Conservation (phyloP, 2,888 invertebrate genomes). For the Oscheius sp. region DNA sequence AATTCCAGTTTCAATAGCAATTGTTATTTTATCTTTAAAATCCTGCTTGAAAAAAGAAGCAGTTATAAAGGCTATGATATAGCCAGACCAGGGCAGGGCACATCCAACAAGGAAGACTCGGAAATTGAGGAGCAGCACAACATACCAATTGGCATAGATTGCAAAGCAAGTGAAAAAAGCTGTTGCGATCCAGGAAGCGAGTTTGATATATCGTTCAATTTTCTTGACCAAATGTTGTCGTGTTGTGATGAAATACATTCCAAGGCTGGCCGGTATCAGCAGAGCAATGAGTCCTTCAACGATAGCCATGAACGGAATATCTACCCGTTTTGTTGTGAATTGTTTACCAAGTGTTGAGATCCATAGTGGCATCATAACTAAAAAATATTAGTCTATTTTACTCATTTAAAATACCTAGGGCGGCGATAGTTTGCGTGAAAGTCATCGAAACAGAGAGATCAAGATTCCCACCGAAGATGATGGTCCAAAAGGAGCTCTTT, state of each 20-base stretch:
- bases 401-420: conserved; percentile 78
- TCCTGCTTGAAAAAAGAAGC: conserved; percentile 35
- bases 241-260: conserved; percentile 72
- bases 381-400: conserved; percentile 10
- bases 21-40: conserved; percentile 43
- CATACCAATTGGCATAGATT: conserved; percentile 40
- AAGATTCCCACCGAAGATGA: conserved; percentile 87
- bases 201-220: conserved; percentile 84
- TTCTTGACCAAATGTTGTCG: conserved; percentile 79
- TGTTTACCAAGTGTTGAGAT: conserved; percentile 72
- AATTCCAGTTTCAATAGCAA: conserved; percentile 56
- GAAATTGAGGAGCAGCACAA: conserved; percentile 42
- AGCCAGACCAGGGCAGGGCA: conserved; percentile 47
- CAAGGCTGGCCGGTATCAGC: conserved; percentile 79
- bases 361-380: conserved; percentile 75
- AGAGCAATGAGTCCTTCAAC: conserved; percentile 78
- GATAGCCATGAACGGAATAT: conserved; percentile 12
- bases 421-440: conserved; percentile 84
- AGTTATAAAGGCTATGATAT: conserved; percentile 35
- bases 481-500: conserved; percentile 93
- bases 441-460: conserved; percentile 93
- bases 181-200: conserved; percentile 72
- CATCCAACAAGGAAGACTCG: conserved; percentile 38
- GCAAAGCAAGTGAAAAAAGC: conserved; percentile 39
- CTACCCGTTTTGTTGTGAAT: conserved; percentile 11